phyloP scores from a whole-genome alignment of 2,797 vertebrate genomes.

The Silurus lanzhouensis region DNA sequence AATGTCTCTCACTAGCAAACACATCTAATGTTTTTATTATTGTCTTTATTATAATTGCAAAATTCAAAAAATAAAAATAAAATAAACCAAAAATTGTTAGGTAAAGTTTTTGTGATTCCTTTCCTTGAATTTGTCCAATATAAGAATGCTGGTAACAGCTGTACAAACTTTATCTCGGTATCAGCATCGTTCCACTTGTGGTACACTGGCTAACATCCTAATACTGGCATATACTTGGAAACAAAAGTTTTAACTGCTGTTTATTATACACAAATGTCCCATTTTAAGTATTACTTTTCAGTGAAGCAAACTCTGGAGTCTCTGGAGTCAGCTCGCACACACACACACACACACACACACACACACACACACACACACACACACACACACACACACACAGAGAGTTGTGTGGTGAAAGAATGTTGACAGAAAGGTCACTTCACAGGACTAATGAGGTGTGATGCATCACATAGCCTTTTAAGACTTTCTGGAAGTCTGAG shows the following conservation, averaged over 20 bases:
- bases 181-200: background rate
- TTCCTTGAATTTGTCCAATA: conserved; percentile 1
- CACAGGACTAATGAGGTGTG: conserved; percentile 46
- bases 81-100: background rate
- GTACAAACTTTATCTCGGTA: background rate
- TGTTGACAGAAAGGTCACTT: conserved; percentile 49
- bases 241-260: background rate
- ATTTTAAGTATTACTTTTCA: conserved; percentile 23
- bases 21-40: background rate
- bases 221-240: background rate
- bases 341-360: background rate
- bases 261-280: conserved; percentile 23
- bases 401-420: conserved; percentile 22
- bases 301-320: background rate
- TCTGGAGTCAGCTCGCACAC: conserved; percentile 15
- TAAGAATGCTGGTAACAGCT: background rate
- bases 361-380: conserved; percentile 17
- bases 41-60: background rate
- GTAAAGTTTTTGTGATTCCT: background rate
- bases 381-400: conserved; percentile 17
- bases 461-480: conserved; percentile 35
- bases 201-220: background rate
- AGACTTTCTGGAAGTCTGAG: conserved; percentile 50
- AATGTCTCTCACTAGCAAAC: background rate
- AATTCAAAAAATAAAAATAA: background rate